Evolutionary conservation across 2,797 vertebrate genomes (phyloP).

Genomic region (Poeciliopsis turneri): DNA sequence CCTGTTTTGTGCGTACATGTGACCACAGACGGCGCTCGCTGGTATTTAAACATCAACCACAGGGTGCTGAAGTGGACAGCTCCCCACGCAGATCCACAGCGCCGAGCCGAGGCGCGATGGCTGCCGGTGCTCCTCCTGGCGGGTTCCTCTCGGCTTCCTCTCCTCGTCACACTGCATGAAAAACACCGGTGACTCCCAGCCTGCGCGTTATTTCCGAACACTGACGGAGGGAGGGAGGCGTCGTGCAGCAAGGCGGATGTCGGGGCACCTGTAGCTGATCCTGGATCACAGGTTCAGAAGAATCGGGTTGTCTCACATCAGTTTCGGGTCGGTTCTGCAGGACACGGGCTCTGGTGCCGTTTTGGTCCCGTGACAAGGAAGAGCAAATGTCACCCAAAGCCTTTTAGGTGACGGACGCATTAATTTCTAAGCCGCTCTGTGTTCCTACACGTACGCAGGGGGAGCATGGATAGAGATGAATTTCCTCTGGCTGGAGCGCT

Average conservation of each 20-base stretch:
- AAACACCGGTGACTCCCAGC: constrained; percentile 1
- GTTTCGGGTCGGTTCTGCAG: constrained; percentile 24
- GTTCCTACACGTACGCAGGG: constrained; percentile 59
- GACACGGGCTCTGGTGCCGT: constrained; percentile 37
- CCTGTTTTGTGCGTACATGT: constrained; percentile 60
- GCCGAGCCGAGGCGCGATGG: constrained; percentile 12
- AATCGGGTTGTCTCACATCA: constrained; percentile 27
- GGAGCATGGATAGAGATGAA: constrained; percentile 78
- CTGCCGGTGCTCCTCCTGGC: neutral
- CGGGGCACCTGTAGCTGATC: constrained; percentile 70
- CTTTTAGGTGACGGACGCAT: constrained; percentile 72
- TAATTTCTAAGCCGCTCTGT: constrained; percentile 75
- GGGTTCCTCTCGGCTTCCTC: neutral
- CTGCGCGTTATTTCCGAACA: constrained; percentile 15
- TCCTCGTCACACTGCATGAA: neutral
- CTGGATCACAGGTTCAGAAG: constrained; percentile 7
- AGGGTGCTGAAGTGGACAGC: constrained; percentile 61
- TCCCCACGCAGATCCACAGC: constrained; percentile 33
- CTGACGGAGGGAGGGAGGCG: neutral
- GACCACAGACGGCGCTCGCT: constrained; percentile 63
- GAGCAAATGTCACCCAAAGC: constrained; percentile 69
- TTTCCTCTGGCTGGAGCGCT: constrained; percentile 61
- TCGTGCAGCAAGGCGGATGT: constrained; percentile 20
- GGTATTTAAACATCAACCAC: constrained; percentile 69
- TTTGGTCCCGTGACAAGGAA: constrained; percentile 61